Evolutionary conservation across 2,888 invertebrate species (phyloP).

Genomic region (Orthosia incerta): DNA sequence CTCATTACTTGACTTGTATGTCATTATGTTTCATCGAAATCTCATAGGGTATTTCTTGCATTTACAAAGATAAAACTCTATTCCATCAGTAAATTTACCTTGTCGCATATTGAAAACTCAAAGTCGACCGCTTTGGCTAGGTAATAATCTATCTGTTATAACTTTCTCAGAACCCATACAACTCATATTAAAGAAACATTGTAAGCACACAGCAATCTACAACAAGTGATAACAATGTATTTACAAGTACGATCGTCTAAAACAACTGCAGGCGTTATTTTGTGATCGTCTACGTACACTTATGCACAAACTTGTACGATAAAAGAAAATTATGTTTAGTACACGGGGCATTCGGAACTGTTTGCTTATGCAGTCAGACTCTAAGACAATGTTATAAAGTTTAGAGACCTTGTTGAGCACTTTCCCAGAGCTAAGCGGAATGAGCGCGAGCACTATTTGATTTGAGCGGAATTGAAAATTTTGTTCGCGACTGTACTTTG

Average conservation of each 20-base stretch:
- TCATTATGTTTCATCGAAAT: no score
- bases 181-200: slow-evolving; percentile 23
- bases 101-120: not conserved
- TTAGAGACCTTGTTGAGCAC: slow-evolving; percentile 72
- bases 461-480: slow-evolving; percentile 79
- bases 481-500: slow-evolving; percentile 54
- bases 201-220: slow-evolving; percentile 30
- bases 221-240: slow-evolving; percentile 49
- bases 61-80: not conserved
- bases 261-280: slow-evolving; percentile 53
- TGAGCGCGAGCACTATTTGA: slow-evolving; percentile 78
- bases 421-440: slow-evolving; percentile 76
- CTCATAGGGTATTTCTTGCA: not conserved
- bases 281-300: slow-evolving; percentile 48
- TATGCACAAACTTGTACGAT: slow-evolving; percentile 61
- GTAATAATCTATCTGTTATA: slow-evolving; percentile 8
- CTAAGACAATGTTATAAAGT: slow-evolving; percentile 80
- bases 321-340: slow-evolving; percentile 74
- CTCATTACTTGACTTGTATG: no score
- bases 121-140: not conserved
- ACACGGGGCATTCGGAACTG: slow-evolving; percentile 70
- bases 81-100: not conserved
- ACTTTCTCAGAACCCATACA: not conserved
- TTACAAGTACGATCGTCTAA: slow-evolving; percentile 53
- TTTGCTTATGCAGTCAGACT: slow-evolving; percentile 80